Evolutionary conservation across 2,797 vertebrate species (phyloP).

Genomic region (Parotocinclus haroldoi): DNA sequence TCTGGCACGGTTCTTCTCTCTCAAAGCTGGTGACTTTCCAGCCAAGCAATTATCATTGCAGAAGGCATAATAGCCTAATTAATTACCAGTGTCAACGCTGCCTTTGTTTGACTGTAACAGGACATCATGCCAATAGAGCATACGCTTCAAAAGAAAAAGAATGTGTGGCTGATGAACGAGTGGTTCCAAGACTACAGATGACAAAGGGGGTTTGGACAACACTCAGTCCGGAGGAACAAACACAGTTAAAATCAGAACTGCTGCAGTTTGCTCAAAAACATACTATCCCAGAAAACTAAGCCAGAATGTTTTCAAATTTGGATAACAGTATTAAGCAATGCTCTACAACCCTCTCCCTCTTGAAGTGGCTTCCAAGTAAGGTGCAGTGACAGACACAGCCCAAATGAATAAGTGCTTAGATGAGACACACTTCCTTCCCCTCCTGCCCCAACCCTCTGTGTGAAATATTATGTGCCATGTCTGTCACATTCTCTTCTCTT

Average conservation of each 20-base stretch:
- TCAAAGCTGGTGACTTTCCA: conserved; percentile 95
- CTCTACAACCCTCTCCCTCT: neutral
- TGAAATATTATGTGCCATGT: conserved; percentile 53
- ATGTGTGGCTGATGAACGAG: conserved; percentile 67
- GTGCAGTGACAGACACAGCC: conserved; percentile 4
- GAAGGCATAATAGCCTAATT: conserved; percentile 99
- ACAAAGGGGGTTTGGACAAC: conserved; percentile 17
- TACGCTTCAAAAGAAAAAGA: conserved; percentile 63
- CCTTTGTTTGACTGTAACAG: conserved; percentile 90
- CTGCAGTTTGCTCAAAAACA: neutral
- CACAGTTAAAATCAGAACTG: neutral
- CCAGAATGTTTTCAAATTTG: neutral
- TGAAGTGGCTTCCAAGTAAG: conserved; percentile 6
- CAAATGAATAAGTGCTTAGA: conserved; percentile 20
- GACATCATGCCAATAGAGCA: conserved; percentile 84
- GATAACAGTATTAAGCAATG: neutral
- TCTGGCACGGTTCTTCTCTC: conserved; percentile 63
- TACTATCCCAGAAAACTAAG: neutral
- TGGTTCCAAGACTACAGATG: conserved; percentile 36
- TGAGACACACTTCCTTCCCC: conserved; percentile 26
- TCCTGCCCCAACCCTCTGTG: conserved; percentile 18
- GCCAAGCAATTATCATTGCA: conserved; percentile 98
- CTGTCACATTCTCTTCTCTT: conserved; percentile 65
- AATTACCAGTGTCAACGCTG: conserved; percentile 98
- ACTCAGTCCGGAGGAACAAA: neutral